These are phyloP conservation scores for Araneus ventricosus DNA, from an alignment of 1,140 invertebrate species.

Conservation along the genomic window DNA sequence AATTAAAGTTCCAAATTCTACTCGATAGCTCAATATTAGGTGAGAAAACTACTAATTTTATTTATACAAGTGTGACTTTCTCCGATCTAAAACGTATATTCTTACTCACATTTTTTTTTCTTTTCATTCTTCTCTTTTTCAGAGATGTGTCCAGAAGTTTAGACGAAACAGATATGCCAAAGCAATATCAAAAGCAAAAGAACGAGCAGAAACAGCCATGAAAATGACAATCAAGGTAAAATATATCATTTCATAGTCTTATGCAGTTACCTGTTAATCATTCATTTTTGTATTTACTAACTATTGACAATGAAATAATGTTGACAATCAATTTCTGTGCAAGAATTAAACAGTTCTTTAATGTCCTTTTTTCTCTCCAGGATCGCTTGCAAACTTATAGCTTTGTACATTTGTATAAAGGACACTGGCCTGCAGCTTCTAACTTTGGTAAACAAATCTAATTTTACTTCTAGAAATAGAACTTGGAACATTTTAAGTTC, in stretches of 20 bases:
- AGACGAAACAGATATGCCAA: neutral
- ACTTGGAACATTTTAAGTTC: neutral
- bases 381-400: slow-evolving; percentile 38
- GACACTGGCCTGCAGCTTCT: neutral
- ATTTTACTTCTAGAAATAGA: neutral
- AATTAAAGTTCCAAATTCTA: too few species aligned
- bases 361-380: neutral
- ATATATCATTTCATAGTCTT: neutral
- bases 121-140: neutral
- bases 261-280: neutral
- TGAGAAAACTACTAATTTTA: too few species aligned
- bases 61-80: too few species aligned
- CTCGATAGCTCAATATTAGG: too few species aligned
- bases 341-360: neutral
- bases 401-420: slow-evolving; percentile 37
- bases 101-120: too few species aligned
- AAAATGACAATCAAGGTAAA: slow-evolving; percentile 45
- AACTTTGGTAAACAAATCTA: neutral
- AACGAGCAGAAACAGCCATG: neutral
- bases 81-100: too few species aligned
- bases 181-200: neutral
- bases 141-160: neutral
- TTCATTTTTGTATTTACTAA: neutral
- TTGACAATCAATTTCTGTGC: neutral
- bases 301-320: neutral